Evolutionary conservation across 2,888 invertebrate genomes (phyloP), one percentile per base, ranked within the genome.

Genomic region (Lycocerus yunnanus): DNA sequence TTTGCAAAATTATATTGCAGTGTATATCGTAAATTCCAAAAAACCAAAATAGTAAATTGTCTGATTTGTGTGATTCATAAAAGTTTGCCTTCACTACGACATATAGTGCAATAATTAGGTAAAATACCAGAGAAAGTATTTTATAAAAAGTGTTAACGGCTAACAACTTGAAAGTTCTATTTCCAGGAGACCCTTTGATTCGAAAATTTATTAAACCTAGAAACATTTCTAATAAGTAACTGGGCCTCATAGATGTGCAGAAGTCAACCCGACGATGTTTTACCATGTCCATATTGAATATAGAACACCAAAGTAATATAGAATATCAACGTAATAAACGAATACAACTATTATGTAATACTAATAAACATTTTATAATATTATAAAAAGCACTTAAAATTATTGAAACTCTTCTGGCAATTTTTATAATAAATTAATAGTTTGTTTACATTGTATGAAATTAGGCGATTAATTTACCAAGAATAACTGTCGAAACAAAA

Each of bases 21-120:
- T 69, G 63, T 4, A 63, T 43, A 18, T 69, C 69, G 2, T 8
- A 27, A 11, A 43, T 24, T n/a, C 18, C 27, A 15, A 63, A 10
- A 43, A 43, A 69, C 69, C 69, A 69, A 27, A 27, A 27, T n/a
- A 69, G 11, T 16, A 69, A 10, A 11, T 27, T 27, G 9, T 63
- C 15, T 10, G 63, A n/a, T n/a, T n/a, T n/a, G n/a, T n/a, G 3
- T 21, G 4, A 5, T 6, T 63, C n/a, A 1, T 63, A 2, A 63
- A 69, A 0, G n/a, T 27, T 43, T 10, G 63, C 63, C 9, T 27
- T 15, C 3, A 16, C 5, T 1, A 63, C 8, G 2, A 63, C 10
- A 8, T n/a, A 8, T 0, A 24, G 0, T 3, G 6, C 43, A 6
- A 15, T 10, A 8, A 14, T 14, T 4, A 43, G n/a, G 10, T 20